These are phyloP conservation scores for Apodemus agrarius DNA, from an alignment of 2,797 vertebrate species.

Conservation along the genomic window DNA sequence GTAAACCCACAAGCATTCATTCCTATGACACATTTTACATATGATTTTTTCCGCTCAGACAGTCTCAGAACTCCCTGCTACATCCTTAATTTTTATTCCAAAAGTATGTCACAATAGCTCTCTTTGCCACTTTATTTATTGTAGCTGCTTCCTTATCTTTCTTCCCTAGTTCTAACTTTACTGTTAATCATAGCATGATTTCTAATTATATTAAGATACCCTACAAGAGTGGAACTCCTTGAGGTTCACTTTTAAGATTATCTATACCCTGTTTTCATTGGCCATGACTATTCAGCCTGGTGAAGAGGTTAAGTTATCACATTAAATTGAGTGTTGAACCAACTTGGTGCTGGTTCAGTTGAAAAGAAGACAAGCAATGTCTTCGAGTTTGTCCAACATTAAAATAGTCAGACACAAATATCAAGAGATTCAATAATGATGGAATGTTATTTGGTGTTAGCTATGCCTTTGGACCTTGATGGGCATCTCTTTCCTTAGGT, in stretches of 20 bases:
- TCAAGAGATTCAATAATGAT: not conserved
- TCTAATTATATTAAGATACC: not conserved
- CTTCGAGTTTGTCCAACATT: not conserved
- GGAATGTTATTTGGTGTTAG: not conserved
- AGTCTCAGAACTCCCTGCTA: not conserved
- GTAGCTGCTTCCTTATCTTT: not conserved
- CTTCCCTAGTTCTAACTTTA: not conserved
- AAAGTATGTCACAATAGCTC: not conserved
- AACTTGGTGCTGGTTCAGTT: not conserved
- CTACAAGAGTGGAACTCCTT: not conserved
- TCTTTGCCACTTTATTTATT: not conserved
- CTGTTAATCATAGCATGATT: not conserved
- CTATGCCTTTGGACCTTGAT: not conserved
- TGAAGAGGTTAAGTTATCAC: not conserved
- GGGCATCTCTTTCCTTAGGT: not conserved
- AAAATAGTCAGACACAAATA: not conserved
- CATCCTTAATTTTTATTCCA: not conserved
- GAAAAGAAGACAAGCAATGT: not conserved
- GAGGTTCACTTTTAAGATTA: not conserved
- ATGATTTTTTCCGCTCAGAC: not conserved
- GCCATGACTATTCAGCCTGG: too few species aligned
- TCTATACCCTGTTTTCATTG: not conserved
- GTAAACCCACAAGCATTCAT: too few species aligned
- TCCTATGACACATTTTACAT: not conserved
- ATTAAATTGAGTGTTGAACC: not conserved